phyloP scores from a whole-genome alignment of 2,888 invertebrate species.

The Luperina nickerlii region DNA sequence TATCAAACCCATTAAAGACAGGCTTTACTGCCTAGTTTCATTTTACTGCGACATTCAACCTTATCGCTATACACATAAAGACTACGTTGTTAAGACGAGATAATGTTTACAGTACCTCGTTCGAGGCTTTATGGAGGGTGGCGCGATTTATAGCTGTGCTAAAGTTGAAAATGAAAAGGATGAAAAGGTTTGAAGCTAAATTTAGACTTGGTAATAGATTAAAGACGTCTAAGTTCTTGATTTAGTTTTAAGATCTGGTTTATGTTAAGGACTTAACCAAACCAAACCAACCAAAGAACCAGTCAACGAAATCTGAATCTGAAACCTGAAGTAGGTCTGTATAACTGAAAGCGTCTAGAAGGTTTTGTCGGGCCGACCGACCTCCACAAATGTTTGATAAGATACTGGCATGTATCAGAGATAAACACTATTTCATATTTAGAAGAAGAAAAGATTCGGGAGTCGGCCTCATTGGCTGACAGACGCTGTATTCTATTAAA shows the following conservation, averaged over 20 bases:
- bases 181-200: constrained; percentile 40
- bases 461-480: no score
- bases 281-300: no score
- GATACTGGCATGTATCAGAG: not conserved
- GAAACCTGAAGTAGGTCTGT: not conserved
- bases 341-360: not conserved
- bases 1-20: constrained; percentile 54
- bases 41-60: constrained; percentile 48
- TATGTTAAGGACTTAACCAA: not conserved
- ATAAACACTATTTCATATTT: not conserved
- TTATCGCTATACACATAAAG: constrained; percentile 53
- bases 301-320: not conserved
- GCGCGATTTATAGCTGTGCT: constrained; percentile 54
- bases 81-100: constrained; percentile 51
- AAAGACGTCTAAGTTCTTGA: not conserved
- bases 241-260: not conserved
- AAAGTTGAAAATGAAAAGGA: constrained; percentile 19
- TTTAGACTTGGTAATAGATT: constrained; percentile 32
- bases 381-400: not conserved
- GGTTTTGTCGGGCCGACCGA: not conserved
- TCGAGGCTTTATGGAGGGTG: constrained; percentile 45
- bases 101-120: constrained; percentile 57
- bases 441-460: not conserved
- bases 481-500: no score
- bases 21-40: constrained; percentile 46